These are phyloP conservation scores for Zenarchopterus dispar DNA, from an alignment of 2,797 vertebrate species.

Conservation along the genomic window DNA sequence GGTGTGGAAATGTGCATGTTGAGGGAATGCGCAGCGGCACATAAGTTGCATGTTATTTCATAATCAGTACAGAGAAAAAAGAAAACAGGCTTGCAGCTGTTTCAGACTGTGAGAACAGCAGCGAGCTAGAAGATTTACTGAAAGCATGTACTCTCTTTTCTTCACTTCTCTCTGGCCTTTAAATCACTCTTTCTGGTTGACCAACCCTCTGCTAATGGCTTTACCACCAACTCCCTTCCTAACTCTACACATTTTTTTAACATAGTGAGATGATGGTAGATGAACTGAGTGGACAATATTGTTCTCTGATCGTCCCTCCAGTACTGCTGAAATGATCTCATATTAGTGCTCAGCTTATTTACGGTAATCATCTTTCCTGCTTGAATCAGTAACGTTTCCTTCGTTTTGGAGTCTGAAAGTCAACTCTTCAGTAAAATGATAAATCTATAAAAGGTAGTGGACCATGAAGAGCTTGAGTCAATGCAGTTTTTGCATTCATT, in stretches of 20 bases:
- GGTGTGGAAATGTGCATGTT: conserved; percentile 2
- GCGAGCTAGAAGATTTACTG: conserved; percentile 70
- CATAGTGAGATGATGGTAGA: conserved; percentile 6
- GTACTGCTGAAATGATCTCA: not conserved
- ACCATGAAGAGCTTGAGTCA: conserved; percentile 37
- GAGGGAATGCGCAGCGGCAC: conserved; percentile 13
- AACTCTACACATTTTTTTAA: conserved; percentile 11
- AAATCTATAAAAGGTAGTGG: conserved; percentile 27
- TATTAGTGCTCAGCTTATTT: conserved; percentile 5
- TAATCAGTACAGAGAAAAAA: conserved; percentile 60
- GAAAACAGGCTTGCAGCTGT: conserved; percentile 40
- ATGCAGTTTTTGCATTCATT: conserved; percentile 49
- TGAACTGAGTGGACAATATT: not conserved
- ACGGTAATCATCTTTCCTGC: not conserved
- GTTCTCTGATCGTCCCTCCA: not conserved
- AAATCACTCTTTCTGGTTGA: conserved; percentile 68
- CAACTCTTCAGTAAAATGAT: conserved; percentile 42
- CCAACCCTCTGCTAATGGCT: conserved; percentile 61
- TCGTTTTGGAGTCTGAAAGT: conserved; percentile 23
- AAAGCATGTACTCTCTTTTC: conserved; percentile 73
- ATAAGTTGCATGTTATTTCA: conserved; percentile 63
- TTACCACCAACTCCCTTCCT: conserved; percentile 57
- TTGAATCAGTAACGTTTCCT: conserved; percentile 18
- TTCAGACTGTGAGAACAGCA: conserved; percentile 50
- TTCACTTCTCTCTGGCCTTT: conserved; percentile 60